Evolutionary conservation across 1,140 invertebrate genomes (phyloP).

Genomic region (Holotrichia oblita): DNA sequence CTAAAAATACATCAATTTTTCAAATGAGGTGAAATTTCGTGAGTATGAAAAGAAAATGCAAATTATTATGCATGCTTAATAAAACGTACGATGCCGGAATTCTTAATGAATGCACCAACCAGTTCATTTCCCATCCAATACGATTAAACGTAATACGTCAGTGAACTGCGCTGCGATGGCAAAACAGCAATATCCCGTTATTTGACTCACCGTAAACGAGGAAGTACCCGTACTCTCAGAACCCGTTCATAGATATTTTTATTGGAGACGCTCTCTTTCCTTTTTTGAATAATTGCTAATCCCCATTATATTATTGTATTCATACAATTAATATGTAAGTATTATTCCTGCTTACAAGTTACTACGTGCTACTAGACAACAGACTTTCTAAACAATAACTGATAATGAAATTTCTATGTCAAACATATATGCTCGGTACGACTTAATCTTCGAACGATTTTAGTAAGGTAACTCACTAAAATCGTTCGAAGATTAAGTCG

Average conservation of each 20-base stretch:
- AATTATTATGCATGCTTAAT: not conserved
- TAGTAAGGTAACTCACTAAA: no score
- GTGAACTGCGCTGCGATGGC: not conserved
- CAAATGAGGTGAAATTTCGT: no score
- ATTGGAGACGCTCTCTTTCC: not conserved
- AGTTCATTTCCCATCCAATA: not conserved
- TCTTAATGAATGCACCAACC: not conserved
- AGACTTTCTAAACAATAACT: no score
- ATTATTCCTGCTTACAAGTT: no score
- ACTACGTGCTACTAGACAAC: no score
- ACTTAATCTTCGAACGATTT: no score
- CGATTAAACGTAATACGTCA: slow-evolving; percentile 11
- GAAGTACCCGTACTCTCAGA: not conserved
- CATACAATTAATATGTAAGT: no score
- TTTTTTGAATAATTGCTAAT: not conserved
- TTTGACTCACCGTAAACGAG: slow-evolving; percentile 24
- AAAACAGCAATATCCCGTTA: slow-evolving; percentile 15
- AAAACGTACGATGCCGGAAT: not conserved
- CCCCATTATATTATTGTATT: no score
- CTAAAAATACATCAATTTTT: no score
- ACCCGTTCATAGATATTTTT: slow-evolving; percentile 11
- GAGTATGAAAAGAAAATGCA: not conserved
- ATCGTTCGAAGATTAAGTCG: no score
- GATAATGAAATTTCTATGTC: no score
- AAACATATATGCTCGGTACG: no score